These are phyloP conservation scores for Pyrrhosoma nymphula DNA, from an alignment of 2,888 invertebrate genomes.

Conservation along the genomic window DNA sequence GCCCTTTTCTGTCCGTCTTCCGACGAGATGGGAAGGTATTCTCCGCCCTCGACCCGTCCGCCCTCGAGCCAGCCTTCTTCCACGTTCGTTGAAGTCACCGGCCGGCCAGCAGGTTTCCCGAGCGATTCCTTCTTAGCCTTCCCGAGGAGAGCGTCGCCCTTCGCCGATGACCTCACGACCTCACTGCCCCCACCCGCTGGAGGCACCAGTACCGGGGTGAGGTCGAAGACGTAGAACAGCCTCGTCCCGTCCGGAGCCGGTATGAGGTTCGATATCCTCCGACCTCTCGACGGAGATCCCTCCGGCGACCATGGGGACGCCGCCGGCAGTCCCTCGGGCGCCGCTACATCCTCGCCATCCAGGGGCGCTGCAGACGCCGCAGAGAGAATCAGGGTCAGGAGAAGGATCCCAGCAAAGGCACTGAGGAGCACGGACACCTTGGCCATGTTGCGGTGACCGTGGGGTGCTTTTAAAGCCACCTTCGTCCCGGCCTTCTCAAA, in stretches of 20 bases:
- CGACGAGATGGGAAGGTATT: not conserved
- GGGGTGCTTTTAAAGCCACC: not conserved
- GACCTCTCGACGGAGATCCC: not conserved
- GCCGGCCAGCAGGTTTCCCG: not conserved
- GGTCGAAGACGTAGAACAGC: conserved; percentile 58
- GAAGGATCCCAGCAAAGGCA: not conserved
- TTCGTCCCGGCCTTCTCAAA: not conserved
- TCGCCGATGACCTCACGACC: not conserved
- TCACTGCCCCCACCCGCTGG: conserved; percentile 35
- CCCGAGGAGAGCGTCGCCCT: not conserved
- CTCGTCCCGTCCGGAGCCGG: conserved; percentile 40
- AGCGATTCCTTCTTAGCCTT: not conserved
- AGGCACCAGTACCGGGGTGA: conserved; percentile 54
- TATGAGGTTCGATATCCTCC: conserved; percentile 49
- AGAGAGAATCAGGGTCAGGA: not conserved
- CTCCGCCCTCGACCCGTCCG: not conserved
- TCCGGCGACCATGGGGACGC: not conserved
- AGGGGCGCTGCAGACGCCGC: not conserved
- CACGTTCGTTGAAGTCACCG: not conserved
- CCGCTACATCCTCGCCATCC: not conserved
- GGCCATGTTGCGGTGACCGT: not conserved
- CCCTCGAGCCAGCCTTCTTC: not conserved
- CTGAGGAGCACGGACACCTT: not conserved
- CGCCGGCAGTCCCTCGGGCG: not conserved
- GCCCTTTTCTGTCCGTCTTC: not conserved